Conservation (phyloP, 2,797 vertebrate genomes). For the Allenopithecus nigroviridis region DNA sequence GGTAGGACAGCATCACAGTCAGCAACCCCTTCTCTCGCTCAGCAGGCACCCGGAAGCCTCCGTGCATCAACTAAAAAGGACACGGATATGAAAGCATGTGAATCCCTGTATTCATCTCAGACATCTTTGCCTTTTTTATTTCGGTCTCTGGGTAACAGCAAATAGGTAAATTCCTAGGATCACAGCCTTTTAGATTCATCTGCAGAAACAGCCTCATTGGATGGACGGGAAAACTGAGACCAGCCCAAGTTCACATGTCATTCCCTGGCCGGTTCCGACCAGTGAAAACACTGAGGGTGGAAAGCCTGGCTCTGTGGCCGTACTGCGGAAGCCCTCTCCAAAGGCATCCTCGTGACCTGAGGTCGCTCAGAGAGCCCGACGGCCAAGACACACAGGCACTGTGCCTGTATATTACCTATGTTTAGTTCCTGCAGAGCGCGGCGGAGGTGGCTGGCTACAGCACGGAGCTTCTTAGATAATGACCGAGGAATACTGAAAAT, state of each 20-base stretch:
- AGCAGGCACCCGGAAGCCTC: not conserved
- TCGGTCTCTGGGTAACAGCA: slow-evolving; percentile 43
- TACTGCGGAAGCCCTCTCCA: not conserved
- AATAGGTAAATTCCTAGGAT: not conserved
- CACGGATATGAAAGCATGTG: not conserved
- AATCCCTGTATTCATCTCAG: not conserved
- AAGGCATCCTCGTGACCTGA: slow-evolving; percentile 5
- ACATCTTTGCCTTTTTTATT: slow-evolving; percentile 46
- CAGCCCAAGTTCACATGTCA: not conserved
- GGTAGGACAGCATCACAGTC: not conserved
- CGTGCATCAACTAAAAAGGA: not conserved
- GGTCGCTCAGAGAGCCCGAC: not conserved
- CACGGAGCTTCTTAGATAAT: not conserved
- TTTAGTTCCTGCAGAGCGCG: not conserved
- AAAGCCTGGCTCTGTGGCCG: slow-evolving; percentile 34
- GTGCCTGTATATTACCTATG: not conserved
- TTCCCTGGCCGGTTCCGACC: not conserved
- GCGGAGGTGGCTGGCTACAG: slow-evolving; percentile 30
- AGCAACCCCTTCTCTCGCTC: slow-evolving; percentile 4
- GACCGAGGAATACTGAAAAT: slow-evolving; percentile 34
- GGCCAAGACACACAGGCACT: not conserved
- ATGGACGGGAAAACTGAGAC: not conserved
- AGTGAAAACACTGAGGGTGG: not conserved
- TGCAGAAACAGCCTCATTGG: not conserved
- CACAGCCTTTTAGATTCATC: not conserved